Conservation (phyloP, 2,113 vertebrate genomes). For the Corvus cornix region DNA sequence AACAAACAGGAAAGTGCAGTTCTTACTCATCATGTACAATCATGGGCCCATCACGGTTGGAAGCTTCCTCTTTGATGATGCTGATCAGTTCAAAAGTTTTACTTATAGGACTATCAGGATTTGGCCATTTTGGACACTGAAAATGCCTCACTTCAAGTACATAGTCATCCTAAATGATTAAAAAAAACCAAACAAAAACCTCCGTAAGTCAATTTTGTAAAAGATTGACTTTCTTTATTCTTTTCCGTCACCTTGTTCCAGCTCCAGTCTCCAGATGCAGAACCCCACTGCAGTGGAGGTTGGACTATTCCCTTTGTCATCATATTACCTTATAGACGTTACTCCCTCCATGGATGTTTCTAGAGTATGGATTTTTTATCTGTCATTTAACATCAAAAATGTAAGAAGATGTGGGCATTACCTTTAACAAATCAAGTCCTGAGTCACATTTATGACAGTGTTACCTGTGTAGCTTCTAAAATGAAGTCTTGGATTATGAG, state of each 20-base stretch:
- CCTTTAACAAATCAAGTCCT: background rate
- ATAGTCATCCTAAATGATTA: constrained; percentile 86
- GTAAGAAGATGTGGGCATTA: background rate
- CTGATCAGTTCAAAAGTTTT: constrained; percentile 90
- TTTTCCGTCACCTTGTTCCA: background rate
- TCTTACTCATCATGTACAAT: constrained; percentile 93
- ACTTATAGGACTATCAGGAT: constrained; percentile 93
- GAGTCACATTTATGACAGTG: background rate
- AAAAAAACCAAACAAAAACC: background rate
- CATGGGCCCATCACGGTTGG: constrained; percentile 82
- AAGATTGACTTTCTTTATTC: background rate
- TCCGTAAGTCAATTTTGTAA: background rate
- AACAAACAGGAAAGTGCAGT: background rate
- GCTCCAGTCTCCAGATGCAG: background rate
- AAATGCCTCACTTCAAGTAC: constrained; percentile 93
- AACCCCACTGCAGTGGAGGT: background rate
- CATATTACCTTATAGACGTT: background rate
- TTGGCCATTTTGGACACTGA: constrained; percentile 89
- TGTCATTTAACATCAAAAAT: background rate
- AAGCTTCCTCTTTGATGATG: constrained; percentile 83
- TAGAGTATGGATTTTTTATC: background rate
- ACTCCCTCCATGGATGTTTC: background rate
- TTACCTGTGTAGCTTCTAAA: constrained; percentile 91
- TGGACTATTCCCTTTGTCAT: background rate
- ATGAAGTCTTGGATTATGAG: constrained; percentile 89